Evolutionary conservation across 2,888 invertebrate species (phyloP), one percentile per base, ranked within the genome.

Genomic region (Sphaeridia pumilis): DNA sequence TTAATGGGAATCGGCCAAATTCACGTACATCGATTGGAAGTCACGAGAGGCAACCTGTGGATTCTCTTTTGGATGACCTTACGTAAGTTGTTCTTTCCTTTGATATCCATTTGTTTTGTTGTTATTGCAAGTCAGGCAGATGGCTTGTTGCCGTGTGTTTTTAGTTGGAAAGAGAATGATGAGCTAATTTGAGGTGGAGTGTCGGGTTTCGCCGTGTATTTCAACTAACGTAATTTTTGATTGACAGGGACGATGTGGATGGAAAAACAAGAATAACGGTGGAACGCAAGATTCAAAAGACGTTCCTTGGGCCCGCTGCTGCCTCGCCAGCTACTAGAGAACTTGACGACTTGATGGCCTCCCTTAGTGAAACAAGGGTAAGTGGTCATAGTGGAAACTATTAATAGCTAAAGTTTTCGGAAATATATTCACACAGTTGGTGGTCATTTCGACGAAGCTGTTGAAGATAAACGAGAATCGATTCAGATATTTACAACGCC

Each of bases 271-370:
- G 66, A 70, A 74, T 50, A 69, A 73, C 62, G 70, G 74, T 63
- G 70, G 74, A 65, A 73, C 73, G 67, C 71, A 65, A 73, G 10
- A 71, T 72, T 21, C 66, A 66, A 26, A 68, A 71, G 36, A 67
- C 70, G 38, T 65, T 59, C 53, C 52, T 65, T 53, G 58, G 73
- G 71, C 56, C 75, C 71, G 66, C 69, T 20, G 66, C 74, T 53
- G 86, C 90, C 22, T 92, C 92, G 49, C 84, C 86, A 56, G 94
- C 94, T 31, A 94, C 94, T 22, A 83, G 84, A 71, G 94, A 95
- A 70, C 76, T 95, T 56, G 94, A 95, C 68, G 93, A 94, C 69
- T 77, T 95, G 57, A 94, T 95, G 94, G 89, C 88, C 2, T 89
- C 92, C 4, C 75, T 95, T 12, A 92, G 92, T 1, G 92, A 92